Percentiles rank a stretch among this genome's conserved stretches.
Conservation (phyloP, 1,140 invertebrate species). For the Zaprionus tsacasi region DNA sequence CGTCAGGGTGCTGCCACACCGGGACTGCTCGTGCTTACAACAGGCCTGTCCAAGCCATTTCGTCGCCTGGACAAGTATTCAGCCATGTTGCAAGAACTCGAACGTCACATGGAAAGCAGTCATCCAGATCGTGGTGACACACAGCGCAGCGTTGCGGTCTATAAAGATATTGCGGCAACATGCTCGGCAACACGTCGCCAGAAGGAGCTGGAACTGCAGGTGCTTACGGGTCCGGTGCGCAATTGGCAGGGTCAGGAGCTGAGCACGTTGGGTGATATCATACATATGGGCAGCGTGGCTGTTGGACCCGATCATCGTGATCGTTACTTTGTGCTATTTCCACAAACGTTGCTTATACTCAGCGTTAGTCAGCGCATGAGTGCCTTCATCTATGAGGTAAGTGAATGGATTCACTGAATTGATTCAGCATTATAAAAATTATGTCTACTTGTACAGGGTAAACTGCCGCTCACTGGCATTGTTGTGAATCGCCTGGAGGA, state of each 20-base stretch:
- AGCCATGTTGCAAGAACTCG: conserved; percentile 96
- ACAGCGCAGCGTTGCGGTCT: conserved; percentile 96
- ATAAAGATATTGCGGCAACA: conserved; percentile 95
- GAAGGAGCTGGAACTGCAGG: conserved; percentile 97
- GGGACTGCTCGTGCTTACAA: conserved; percentile 94
- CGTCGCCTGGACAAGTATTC: conserved; percentile 97
- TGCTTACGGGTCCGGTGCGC: conserved; percentile 95
- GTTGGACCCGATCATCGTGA: conserved; percentile 93
- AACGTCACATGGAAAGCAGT: conserved; percentile 96
- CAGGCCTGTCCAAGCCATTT: conserved; percentile 97
- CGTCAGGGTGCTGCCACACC: conserved; percentile 91
- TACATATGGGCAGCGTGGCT: conserved; percentile 95
- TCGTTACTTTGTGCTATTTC: conserved; percentile 96
- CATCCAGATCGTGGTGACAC: conserved; percentile 98
- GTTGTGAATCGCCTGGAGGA: conserved; percentile 91
- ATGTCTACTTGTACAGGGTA: conserved; percentile 88
- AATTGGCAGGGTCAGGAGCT: conserved; percentile 97
- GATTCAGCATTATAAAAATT: neutral
- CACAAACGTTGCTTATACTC: conserved; percentile 93
- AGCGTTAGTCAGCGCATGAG: conserved; percentile 95
- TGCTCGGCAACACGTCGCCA: conserved; percentile 95
- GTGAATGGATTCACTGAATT: neutral
- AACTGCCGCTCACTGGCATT: conserved; percentile 94
- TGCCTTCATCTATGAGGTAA: conserved; percentile 97
- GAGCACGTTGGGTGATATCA: conserved; percentile 85